phyloP scores from a whole-genome alignment of 37 sponge, comb jelly and placozoan species.

The Beroe ovata region DNA sequence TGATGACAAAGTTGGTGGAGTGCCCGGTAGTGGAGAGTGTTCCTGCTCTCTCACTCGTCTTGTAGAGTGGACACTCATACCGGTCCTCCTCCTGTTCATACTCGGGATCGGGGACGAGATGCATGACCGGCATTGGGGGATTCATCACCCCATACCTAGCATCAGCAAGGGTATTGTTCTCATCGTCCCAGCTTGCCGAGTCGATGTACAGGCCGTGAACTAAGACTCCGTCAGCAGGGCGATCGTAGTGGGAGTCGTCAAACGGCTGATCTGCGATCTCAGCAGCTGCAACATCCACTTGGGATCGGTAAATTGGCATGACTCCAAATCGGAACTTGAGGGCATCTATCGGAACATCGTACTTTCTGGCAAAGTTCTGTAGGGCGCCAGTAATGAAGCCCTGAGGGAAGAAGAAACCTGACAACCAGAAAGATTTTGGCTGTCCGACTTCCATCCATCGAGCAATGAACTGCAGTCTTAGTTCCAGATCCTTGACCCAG shows the following conservation, averaged over 20 bases:
- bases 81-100: slow-evolving; percentile 47
- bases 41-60: slow-evolving; percentile 38
- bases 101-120: slow-evolving; percentile 50
- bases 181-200: slow-evolving; percentile 87
- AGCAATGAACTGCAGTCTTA: slow-evolving; percentile 89
- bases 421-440: slow-evolving; percentile 94
- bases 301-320: slow-evolving; percentile 73
- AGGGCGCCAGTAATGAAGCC: slow-evolving; percentile 98
- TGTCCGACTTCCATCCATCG: slow-evolving; percentile 90
- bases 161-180: slow-evolving; percentile 76
- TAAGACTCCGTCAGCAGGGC: slow-evolving; percentile 88
- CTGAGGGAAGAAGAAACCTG: slow-evolving; percentile 99
- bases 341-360: slow-evolving; percentile 94
- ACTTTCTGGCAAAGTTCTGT: slow-evolving; percentile 97
- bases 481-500: slow-evolving; percentile 94
- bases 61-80: slow-evolving; percentile 65
- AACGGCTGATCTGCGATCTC: slow-evolving; percentile 26
- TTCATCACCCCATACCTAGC: slow-evolving; percentile 89
- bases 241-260: slow-evolving; percentile 36
- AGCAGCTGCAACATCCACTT: slow-evolving; percentile 75
- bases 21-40: slow-evolving; percentile 76
- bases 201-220: slow-evolving; percentile 97
- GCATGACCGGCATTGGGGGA: slow-evolving; percentile 69
- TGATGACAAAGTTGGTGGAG: slow-evolving; percentile 97
- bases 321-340: slow-evolving; percentile 83